Conservation (phyloP, 2,113 vertebrate genomes). For the Podarcis raffonei region DNA sequence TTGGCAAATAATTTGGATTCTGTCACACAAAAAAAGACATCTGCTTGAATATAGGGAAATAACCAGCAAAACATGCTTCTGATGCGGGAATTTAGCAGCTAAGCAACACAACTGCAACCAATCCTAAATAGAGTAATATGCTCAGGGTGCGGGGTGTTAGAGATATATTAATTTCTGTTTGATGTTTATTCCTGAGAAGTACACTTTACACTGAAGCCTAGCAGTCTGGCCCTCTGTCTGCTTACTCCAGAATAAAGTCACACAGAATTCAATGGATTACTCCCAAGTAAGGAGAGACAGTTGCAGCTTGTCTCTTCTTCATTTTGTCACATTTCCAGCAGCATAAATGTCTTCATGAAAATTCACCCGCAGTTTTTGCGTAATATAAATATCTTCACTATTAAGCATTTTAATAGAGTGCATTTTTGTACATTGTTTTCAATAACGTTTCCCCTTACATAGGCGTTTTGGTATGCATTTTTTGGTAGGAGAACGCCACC, state of each 20-base stretch:
- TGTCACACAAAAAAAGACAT: slow-evolving; percentile 45
- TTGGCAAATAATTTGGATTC: slow-evolving; percentile 60
- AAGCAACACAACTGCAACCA: neutral
- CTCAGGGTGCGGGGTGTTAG: neutral
- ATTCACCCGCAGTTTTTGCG: no score
- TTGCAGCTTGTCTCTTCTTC: no score
- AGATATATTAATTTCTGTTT: neutral
- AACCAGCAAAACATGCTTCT: slow-evolving; percentile 55
- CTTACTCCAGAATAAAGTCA: neutral
- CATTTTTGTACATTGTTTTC: no score
- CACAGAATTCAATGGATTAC: neutral
- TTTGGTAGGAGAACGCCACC: no score
- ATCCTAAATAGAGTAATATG: neutral
- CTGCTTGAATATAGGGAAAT: slow-evolving; percentile 50
- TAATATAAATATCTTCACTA: no score
- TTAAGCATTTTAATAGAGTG: no score
- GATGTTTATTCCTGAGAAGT: neutral
- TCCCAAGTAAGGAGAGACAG: neutral
- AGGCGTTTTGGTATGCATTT: no score
- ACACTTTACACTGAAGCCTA: neutral
- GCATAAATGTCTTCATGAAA: no score
- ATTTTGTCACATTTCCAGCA: no score
- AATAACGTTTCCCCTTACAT: no score
- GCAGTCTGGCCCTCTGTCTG: neutral
- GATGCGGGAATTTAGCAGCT: slow-evolving; percentile 35